Base-by-base conservation (phyloP, 92 coral and sea anemone genomes). In the Diadumene lineata region DNA sequence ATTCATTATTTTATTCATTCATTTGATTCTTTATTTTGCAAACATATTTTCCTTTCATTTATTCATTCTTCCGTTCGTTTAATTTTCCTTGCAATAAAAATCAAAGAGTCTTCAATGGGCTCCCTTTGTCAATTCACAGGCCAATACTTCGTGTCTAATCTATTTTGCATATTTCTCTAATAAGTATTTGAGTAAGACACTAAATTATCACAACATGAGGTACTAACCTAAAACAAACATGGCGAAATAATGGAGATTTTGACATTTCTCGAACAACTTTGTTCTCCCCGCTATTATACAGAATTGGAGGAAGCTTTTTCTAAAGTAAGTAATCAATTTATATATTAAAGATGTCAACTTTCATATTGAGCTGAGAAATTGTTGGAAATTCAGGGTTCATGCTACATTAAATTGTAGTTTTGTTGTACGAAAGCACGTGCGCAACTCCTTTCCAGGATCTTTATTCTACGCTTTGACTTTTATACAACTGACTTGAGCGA, bases 171-270 rank as follows among this genome's bases (percentile, higher is more conserved):
- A 38, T 38, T 38, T 13, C 48, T 38, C 48, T 4, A 38, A 38
- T 13, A 6, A 38, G 7, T 38, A 6, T 38, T 13, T 38, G 7
- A 4, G 13, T 13, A 38, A 6, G 13, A 38, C 48, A 38, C 7
- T 38, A 13, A 4, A 38, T 38, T 38, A n/a, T 38, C 48, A 38
- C 48, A 4, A 4, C 48, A 38, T 13, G 48, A 38, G 13, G 48
- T 38, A 38, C 48, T 38, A 38, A 38, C 48, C 48, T 38, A 38
- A n/a, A 38, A 38, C 48, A 38, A 38, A 53, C 19, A 53, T 53
- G 58, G 58, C 58, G 58, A 23, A 53, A 4, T 15, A 53, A 53
- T 53, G 58, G 58, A 53, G 58, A 23, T 53, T 53, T 53, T 53
- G 58, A 53, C 58, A 16, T 13, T 16, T 53, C 24, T 53, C 19